phyloP scores from a whole-genome alignment of 2,888 invertebrate species.

The Mesodorylaimus sp. region DNA sequence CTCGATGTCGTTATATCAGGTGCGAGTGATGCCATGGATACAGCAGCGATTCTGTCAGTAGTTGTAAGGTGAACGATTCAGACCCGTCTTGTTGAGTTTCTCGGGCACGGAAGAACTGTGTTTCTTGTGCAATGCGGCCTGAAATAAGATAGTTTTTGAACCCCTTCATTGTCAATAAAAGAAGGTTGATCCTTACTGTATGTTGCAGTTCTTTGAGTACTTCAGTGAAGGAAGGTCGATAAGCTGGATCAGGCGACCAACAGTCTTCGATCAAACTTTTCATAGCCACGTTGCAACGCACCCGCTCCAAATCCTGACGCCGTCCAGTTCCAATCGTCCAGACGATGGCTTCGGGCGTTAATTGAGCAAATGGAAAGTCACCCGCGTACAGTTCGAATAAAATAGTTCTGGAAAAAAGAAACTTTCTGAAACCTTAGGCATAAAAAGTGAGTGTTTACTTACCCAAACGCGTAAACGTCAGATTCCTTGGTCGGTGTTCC shows the following conservation, averaged over 20 bases:
- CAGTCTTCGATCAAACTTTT: slow-evolving; percentile 28
- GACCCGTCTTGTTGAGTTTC: slow-evolving; percentile 20
- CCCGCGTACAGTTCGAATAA: slow-evolving; percentile 25
- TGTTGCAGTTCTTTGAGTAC: slow-evolving; percentile 28
- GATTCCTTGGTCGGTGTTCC: slow-evolving; percentile 19
- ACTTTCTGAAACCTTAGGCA: not conserved
- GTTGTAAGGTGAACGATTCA: too few species aligned
- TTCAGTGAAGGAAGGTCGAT: slow-evolving; percentile 28
- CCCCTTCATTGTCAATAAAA: too few species aligned
- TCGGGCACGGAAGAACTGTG: slow-evolving; percentile 33
- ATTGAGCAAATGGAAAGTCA: slow-evolving; percentile 19
- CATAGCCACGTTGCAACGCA: slow-evolving; percentile 10
- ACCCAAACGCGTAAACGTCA: slow-evolving; percentile 30
- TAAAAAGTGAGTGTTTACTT: slow-evolving; percentile 9
- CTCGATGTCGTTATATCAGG: too few species aligned
- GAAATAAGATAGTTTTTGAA: too few species aligned
- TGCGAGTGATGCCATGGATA: too few species aligned
- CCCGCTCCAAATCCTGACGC: slow-evolving; percentile 21
- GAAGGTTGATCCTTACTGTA: too few species aligned
- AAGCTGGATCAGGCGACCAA: slow-evolving; percentile 26
- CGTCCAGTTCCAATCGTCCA: slow-evolving; percentile 22
- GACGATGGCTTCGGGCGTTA: slow-evolving; percentile 19
- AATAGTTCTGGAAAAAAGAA: slow-evolving; percentile 19
- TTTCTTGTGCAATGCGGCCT: slow-evolving; percentile 22
- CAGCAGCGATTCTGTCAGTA: too few species aligned